phyloP scores from a whole-genome alignment of 2,797 vertebrate species.

The Picus viridis region DNA sequence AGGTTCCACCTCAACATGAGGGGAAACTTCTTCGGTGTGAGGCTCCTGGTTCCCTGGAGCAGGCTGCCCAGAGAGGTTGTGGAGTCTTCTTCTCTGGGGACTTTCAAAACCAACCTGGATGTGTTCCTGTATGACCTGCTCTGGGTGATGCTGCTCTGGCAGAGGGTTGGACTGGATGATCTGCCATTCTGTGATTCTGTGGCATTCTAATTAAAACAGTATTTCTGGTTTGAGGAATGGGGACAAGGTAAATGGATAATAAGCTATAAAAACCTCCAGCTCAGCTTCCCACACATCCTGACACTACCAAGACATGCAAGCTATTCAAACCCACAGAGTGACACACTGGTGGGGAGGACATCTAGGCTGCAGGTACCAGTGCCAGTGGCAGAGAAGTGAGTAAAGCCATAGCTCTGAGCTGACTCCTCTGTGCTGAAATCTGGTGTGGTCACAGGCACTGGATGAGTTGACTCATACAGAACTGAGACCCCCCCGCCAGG shows the following conservation, averaged over 20 bases:
- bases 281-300: background rate
- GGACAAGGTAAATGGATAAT: background rate
- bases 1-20: too few species aligned
- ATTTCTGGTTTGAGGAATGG: background rate
- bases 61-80: too few species aligned
- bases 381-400: background rate
- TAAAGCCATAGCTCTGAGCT: background rate
- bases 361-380: background rate
- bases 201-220: background rate
- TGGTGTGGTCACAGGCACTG: background rate
- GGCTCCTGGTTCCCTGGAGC: too few species aligned
- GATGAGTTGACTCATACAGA: background rate
- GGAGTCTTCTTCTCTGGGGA: too few species aligned
- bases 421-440: background rate
- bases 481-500: background rate
- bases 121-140: too few species aligned
- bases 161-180: too few species aligned
- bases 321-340: background rate
- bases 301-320: background rate
- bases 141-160: too few species aligned
- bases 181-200: too few species aligned
- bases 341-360: background rate
- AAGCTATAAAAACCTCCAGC: background rate
- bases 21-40: too few species aligned
- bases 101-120: too few species aligned